A percentile compares a stretch with the other conserved stretches of the same genome.
Evolutionary conservation across 1,140 invertebrate species (phyloP).

Genomic region (Dufourea novaeangliae): DNA sequence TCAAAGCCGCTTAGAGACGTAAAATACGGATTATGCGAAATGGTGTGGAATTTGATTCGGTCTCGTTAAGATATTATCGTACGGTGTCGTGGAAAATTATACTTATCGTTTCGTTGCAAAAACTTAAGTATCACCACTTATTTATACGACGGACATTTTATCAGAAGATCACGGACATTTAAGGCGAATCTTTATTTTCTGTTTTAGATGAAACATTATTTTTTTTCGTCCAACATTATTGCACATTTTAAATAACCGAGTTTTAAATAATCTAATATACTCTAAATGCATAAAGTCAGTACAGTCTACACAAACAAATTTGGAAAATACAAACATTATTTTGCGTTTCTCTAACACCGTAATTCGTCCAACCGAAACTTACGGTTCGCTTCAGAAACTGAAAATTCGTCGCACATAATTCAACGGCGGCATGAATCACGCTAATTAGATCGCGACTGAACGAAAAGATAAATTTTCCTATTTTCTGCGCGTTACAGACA

Average conservation of each 20-base stretch:
- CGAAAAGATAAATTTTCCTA: background rate
- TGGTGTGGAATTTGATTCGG: slow-evolving; percentile 11
- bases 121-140: background rate
- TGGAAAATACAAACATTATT: no score
- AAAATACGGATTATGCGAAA: slow-evolving; percentile 51
- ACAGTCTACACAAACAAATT: no score
- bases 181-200: no score
- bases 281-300: no score
- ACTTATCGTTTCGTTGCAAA: background rate
- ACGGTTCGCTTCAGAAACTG: background rate
- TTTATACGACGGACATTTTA: background rate
- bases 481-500: background rate
- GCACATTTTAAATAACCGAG: no score
- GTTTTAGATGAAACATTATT: no score
- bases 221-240: no score
- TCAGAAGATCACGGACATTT: no score
- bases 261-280: no score
- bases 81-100: slow-evolving; percentile 11
- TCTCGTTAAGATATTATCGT: slow-evolving; percentile 28
- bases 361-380: no score
- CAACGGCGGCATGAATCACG: background rate
- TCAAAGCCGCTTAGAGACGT: slow-evolving; percentile 58
- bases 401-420: background rate
- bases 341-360: no score
- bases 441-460: background rate